A percentile compares a stretch with the other conserved stretches of the same genome.
Conservation (phyloP, 2,113 vertebrate species). For the Chunga burmeisteri region DNA sequence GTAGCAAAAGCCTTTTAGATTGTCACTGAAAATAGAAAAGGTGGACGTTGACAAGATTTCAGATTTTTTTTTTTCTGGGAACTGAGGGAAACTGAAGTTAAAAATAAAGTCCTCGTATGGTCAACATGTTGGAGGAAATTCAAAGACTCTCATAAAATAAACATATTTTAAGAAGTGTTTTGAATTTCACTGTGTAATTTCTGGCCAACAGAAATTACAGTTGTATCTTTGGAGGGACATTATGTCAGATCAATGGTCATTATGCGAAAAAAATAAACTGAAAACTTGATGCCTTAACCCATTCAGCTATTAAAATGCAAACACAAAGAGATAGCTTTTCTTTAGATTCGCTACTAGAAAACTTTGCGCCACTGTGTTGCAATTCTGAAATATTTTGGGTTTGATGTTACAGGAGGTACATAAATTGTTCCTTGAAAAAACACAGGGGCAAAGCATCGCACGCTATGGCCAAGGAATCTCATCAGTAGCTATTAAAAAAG, state of each 20-base stretch:
- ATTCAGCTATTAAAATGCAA: background rate
- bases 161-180: slow-evolving; percentile 81
- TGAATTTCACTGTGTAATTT: slow-evolving; percentile 75
- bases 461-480: background rate
- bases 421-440: background rate
- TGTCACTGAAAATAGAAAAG: slow-evolving; percentile 73
- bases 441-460: background rate
- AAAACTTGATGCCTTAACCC: slow-evolving; percentile 35
- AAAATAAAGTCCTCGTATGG: slow-evolving; percentile 75
- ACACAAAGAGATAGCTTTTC: background rate
- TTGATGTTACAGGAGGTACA: background rate
- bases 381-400: slow-evolving; percentile 25
- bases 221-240: slow-evolving; percentile 73
- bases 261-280: slow-evolving; percentile 19
- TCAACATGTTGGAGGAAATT: slow-evolving; percentile 79
- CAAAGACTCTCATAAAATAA: slow-evolving; percentile 79
- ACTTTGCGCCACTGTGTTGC: background rate
- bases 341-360: background rate
- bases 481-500: background rate
- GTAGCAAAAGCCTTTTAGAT: slow-evolving; percentile 49
- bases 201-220: slow-evolving; percentile 76
- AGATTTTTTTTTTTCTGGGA: slow-evolving; percentile 28
- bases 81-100: slow-evolving; percentile 62
- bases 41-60: slow-evolving; percentile 69
- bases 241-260: slow-evolving; percentile 70